Base-by-base conservation (phyloP, 2,797 vertebrate genomes). In the Bryconaethiops microstoma region DNA sequence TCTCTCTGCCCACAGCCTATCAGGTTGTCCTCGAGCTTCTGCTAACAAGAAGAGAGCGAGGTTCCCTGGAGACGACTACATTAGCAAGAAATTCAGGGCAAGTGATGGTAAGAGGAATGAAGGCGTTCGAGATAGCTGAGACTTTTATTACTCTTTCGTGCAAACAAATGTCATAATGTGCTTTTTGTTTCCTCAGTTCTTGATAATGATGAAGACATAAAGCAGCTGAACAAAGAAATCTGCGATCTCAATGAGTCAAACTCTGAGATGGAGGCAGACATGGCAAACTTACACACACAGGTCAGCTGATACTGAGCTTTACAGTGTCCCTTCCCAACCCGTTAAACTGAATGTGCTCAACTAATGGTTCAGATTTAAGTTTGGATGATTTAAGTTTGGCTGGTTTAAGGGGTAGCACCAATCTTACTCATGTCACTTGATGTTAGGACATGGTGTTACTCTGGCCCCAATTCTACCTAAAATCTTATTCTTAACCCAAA, bases 231-330 rank as follows among this genome's bases (percentile, higher is more conserved):
- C 93, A 97, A 96, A 90, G 98, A 99, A 91, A 99, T 99, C 63
- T 97, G 93, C 5, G 97, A 99, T 84, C 94, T 99, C 87, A 99
- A 95, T 0, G 97, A 98, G 82, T 99, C 97, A 89, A 99, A 99
- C 94, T 96, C 96, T 0, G 97, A 99, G 91, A 99, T 99, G 96
- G 98, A 99, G 89, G 95, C 96, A 0, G 97, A 98, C 84, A 97
- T 99, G 97, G 96, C 96, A 83, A 99, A 98, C 88, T 94, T 99
- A 68, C 98, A 99, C 91, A 97, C 97, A 50, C 98, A 99, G 97
- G 98, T 99, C 45, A 48, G 45, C 45, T 48, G 45, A 48, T 48
- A 48, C 45, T 48, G 45, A 48, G 2, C 12, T 8, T 12, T 48
- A 48, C 2, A 48, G 12, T 8, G 45, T 48, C 12, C 42, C 45